Evolutionary conservation across 2,888 invertebrate species (phyloP).

Genomic region (Leptinotarsa peninsularis): DNA sequence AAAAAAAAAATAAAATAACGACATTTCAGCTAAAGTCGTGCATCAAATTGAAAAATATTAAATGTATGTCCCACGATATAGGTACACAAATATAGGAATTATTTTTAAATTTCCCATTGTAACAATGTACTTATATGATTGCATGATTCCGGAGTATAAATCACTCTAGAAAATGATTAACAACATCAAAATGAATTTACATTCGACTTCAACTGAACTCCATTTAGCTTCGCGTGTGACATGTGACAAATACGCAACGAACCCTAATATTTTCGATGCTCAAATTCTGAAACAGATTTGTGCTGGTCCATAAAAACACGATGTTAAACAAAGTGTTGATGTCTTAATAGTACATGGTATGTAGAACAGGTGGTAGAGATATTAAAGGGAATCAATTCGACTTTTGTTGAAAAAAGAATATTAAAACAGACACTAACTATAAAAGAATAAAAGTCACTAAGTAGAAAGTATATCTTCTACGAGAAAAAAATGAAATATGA

Average conservation of each 20-base stretch:
- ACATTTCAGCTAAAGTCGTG: no score
- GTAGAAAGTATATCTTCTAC: no score
- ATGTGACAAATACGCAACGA: neutral
- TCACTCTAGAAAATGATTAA: neutral
- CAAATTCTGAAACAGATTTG: neutral
- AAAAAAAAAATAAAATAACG: no score
- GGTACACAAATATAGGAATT: no score
- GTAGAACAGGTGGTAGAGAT: neutral
- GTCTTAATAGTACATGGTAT: neutral
- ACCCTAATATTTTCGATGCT: neutral
- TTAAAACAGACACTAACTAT: neutral
- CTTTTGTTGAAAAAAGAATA: neutral
- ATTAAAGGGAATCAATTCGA: neutral
- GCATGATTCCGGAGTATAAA: neutral
- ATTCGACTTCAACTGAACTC: neutral
- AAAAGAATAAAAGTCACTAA: neutral
- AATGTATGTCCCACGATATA: no score
- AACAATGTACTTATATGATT: neutral
- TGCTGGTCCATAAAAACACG: neutral
- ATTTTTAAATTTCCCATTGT: no score
- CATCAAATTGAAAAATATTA: no score
- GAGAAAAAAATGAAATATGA: no score
- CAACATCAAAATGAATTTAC: neutral
- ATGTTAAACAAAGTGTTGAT: neutral
- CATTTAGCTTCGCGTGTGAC: neutral